phyloP scores from a whole-genome alignment of 2,797 vertebrate genomes.

The Danio albolineatus region DNA sequence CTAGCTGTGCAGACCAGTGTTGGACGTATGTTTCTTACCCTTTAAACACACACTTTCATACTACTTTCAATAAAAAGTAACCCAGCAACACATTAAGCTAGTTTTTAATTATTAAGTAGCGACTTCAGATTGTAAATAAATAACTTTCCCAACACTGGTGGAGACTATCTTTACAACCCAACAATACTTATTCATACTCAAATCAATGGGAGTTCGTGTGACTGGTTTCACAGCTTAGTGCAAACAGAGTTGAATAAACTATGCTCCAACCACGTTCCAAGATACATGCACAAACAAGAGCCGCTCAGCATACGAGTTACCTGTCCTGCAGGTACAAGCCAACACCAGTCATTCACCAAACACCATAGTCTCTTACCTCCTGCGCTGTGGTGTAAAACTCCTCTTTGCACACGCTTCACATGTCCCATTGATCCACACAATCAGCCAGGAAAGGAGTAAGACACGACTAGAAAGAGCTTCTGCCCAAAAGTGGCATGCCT shows the following conservation, averaged over 20 bases:
- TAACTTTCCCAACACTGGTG: too few relatives aligned
- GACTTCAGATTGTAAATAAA: too few relatives aligned
- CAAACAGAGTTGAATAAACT: constrained; percentile 23
- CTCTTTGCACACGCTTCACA: constrained; percentile 66
- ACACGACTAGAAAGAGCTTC: constrained; percentile 39
- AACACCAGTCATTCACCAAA: constrained; percentile 61
- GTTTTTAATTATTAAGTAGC: too few relatives aligned
- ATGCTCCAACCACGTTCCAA: neutral
- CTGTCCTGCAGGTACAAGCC: constrained; percentile 40
- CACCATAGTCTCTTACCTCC: constrained; percentile 73
- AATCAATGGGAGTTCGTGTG: neutral
- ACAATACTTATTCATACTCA: neutral
- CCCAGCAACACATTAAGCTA: too few relatives aligned
- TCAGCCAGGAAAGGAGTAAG: constrained; percentile 25
- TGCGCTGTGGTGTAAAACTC: constrained; percentile 48
- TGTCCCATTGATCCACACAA: constrained; percentile 65
- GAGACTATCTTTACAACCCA: neutral
- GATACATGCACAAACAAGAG: constrained; percentile 24
- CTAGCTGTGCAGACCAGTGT: too few relatives aligned
- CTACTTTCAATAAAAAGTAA: too few relatives aligned
- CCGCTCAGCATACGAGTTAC: constrained; percentile 22
- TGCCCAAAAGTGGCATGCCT: constrained; percentile 54
- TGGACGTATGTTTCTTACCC: too few relatives aligned
- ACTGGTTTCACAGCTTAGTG: constrained; percentile 1
- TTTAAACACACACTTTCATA: too few relatives aligned